phyloP scores from a whole-genome alignment of 2,113 vertebrate species.

The Ifrita kowaldi region DNA sequence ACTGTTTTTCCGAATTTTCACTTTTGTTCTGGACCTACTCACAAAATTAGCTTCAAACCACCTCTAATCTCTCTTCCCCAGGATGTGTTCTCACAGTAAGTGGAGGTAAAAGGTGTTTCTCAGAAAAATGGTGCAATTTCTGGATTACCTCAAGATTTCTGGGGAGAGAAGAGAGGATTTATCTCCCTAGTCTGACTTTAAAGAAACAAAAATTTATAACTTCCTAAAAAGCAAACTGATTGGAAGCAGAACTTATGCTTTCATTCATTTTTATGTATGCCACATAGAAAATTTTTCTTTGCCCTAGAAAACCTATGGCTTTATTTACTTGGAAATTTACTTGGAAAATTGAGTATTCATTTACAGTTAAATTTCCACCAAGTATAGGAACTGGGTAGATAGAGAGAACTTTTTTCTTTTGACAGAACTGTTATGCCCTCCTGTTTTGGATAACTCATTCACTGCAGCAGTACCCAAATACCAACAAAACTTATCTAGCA shows the following conservation, averaged over 20 bases:
- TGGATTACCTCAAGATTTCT: background rate
- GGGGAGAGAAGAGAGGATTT: background rate
- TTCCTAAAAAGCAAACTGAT: background rate
- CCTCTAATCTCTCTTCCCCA: background rate
- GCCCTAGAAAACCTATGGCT: accelerated
- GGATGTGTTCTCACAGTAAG: background rate
- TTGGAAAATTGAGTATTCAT: background rate
- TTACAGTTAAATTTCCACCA: background rate
- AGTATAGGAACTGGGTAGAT: background rate
- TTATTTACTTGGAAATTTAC: background rate
- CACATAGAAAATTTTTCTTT: background rate
- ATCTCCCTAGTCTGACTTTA: background rate
- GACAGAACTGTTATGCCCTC: background rate
- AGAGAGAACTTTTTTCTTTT: background rate
- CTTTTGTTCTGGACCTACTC: background rate
- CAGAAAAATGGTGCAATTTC: background rate
- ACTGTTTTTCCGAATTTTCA: background rate
- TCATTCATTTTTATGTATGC: background rate
- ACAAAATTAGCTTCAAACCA: background rate
- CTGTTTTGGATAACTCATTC: background rate
- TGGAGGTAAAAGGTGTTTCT: background rate
- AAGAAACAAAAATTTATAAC: background rate
- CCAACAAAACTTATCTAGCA: background rate
- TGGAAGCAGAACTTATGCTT: background rate
- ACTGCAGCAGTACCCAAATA: background rate